Base-by-base conservation (phyloP, 1,140 invertebrate species). In the Notospermus geniculatus region DNA sequence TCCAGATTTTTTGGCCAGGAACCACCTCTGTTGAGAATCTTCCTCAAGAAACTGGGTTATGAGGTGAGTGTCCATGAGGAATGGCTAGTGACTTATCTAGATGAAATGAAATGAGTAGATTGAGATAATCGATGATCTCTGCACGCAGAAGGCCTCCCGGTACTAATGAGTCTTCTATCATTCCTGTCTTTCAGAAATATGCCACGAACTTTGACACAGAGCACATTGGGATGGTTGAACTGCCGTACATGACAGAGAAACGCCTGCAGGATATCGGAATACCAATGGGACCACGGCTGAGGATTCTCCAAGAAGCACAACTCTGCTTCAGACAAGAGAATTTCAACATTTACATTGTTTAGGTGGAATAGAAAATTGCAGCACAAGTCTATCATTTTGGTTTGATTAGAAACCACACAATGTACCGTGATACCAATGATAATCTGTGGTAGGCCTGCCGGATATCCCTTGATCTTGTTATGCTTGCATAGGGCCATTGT, bases 1-100 rank as follows among this genome's bases (percentile, higher is more conserved):
- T 61, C 87, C 36, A 93, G 93, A 82, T 95, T 95, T 85, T 96
- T 95, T 82, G 92, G 92, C 13, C 90, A 93, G 77, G 93, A 96
- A 75, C 92, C 92, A 29, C 92, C 92, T 13, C 85, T 95, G 41
- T 86, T 96, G 76, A 85, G 91, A 77, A 84, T 95, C 25, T 95
- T 95, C 82, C 85, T 96, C 45, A 89, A 92, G 80, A 92, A 92
- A 84, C 85, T 96, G 62, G 92, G 92, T 67, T 96, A 95, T 83
- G 92, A 95, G 88, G 92, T 94, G 83, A 83, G 67, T 58, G 17
- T 46, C 32, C 15, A 32, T 7, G 9, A 65, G 11, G 22, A 4
- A 19, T 22, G 22, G n/a, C 32, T 53, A 4, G 2, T 45, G 50
- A 1, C 25, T 17, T 32, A 29, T 29, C 19, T 25, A 27, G 29